Base-by-base conservation (phyloP, 1,140 invertebrate species). In the Trissolcus basalis region DNA sequence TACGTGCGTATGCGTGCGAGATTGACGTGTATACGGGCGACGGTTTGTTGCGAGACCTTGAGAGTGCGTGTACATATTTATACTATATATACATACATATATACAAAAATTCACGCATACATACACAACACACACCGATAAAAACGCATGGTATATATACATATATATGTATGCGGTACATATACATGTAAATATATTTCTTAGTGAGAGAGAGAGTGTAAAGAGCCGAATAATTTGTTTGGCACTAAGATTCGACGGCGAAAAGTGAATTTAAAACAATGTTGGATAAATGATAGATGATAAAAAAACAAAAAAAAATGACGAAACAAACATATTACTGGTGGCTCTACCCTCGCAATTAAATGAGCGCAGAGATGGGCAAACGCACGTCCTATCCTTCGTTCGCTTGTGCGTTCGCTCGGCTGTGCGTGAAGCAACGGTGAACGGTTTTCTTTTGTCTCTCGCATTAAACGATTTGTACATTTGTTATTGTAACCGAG, bases 321-420 rank as follows among this genome's bases (percentile, higher is more conserved):
- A 69, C 14, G 13, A 55, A 54, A 70, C 53, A 64, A 71, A 63
- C 41, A 51, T 64, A 70, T 70, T 70, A 71, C 81, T 86, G 85
- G 80, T 87, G 85, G 85, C 81, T 86, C 82, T 82, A 86, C 86
- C 84, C 85, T 86, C 86, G 83, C 85, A 85, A 27, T 85, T 82
- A 69, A 43, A 76, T 54, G 68, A 86, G 82, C 80, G 82, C 80
- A 82, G 80, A 67, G 71, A 75, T 75, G 71, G 71, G 71, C 71
- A 63, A 27, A 56, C 15, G 64, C 64, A 47, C 47, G 64, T 58
- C 53, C 39, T 43, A 32, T 58, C 53, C 54, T 59, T 39, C 9
- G 36, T 39, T 39, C 5, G 33, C 33, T 35, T 10, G 33, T 35
- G 33, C 15, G n/a, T 45, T 58, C 48, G 41, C 47, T 70, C 47